Percentiles rank a stretch among this genome's conserved stretches.
Conservation (phyloP, 1,140 invertebrate species). For the Andricus grossulariae region DNA sequence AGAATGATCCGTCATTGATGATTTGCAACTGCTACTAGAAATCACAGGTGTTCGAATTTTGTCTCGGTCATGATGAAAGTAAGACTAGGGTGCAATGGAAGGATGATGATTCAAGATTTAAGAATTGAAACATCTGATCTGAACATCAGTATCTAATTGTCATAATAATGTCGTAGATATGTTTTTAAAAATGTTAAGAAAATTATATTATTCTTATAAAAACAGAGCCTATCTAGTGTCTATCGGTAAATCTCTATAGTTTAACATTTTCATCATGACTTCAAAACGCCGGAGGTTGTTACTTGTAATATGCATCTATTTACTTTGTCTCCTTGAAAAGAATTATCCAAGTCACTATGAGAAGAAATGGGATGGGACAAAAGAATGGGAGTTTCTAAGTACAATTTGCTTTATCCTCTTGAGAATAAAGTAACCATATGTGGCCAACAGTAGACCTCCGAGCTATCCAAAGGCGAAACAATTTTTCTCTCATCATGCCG, state of each 20-base stretch:
- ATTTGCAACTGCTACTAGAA: background rate
- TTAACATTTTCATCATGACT: background rate
- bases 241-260: too few species aligned
- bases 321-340: background rate
- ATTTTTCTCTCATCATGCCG: slow-evolving; percentile 44
- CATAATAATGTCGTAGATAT: too few species aligned
- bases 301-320: background rate
- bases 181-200: too few species aligned
- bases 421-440: slow-evolving; percentile 19
- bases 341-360: background rate
- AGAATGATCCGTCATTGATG: background rate
- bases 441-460: slow-evolving; percentile 12
- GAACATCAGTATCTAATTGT: too few species aligned
- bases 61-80: background rate
- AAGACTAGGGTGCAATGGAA: background rate
- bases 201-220: too few species aligned
- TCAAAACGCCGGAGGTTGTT: background rate
- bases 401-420: slow-evolving; percentile 18
- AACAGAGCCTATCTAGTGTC: too few species aligned
- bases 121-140: background rate
- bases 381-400: slow-evolving; percentile 11
- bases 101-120: too few species aligned
- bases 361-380: slow-evolving; percentile 18
- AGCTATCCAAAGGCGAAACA: slow-evolving; percentile 1
- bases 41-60: background rate